phyloP scores from a whole-genome alignment of 2,888 invertebrate genomes.

The Subacronicta megacephala region DNA sequence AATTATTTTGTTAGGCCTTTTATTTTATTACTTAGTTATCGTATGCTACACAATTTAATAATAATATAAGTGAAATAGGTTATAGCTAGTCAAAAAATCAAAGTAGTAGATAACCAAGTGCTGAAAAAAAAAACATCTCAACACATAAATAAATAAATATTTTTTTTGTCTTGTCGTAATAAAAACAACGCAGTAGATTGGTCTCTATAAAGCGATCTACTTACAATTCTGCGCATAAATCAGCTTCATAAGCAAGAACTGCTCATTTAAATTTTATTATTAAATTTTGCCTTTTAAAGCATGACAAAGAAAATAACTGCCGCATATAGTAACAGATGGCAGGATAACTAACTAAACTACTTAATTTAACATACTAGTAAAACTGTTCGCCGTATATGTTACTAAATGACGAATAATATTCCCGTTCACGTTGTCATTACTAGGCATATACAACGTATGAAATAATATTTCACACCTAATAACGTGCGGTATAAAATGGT shows the following conservation, averaged over 20 bases:
- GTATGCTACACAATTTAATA: too few relatives aligned
- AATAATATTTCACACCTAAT: constrained; percentile 49
- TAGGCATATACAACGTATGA: constrained; percentile 29
- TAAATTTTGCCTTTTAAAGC: constrained; percentile 46
- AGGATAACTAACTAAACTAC: constrained; percentile 17
- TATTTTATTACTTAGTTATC: too few relatives aligned
- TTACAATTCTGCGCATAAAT: constrained; percentile 31
- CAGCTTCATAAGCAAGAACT: constrained; percentile 4
- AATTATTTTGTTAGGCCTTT: too few relatives aligned
- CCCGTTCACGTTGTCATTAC: constrained; percentile 28
- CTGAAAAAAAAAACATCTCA: neutral
- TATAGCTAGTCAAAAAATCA: too few relatives aligned
- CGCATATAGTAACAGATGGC: constrained; percentile 23
- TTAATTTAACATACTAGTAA: constrained; percentile 47
- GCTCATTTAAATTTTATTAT: constrained; percentile 51
- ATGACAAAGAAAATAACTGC: constrained; percentile 42
- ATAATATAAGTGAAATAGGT: too few relatives aligned
- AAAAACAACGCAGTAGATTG: too few relatives aligned
- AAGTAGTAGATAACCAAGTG: too few relatives aligned
- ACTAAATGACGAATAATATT: constrained; percentile 35
- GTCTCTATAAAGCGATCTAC: constrained; percentile 18
- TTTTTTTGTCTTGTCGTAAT: too few relatives aligned
- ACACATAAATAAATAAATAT: too few relatives aligned
- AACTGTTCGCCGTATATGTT: constrained; percentile 39
- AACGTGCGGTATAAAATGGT: constrained; percentile 12